Conservation (phyloP, 2,888 invertebrate species). For the Pyrochroa serraticornis region DNA sequence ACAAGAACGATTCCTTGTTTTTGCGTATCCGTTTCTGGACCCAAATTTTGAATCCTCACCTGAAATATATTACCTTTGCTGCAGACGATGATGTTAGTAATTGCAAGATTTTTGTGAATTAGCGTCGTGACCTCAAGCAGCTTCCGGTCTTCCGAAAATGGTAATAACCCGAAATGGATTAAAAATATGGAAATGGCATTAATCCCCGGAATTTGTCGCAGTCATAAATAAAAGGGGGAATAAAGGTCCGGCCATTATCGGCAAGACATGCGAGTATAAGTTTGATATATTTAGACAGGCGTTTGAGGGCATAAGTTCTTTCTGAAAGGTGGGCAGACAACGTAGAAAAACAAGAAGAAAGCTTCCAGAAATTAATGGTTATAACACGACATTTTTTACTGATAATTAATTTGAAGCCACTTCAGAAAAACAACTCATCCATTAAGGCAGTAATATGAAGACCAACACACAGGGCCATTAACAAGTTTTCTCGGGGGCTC, state of each 20-base stretch:
- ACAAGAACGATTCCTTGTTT: no score
- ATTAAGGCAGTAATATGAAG: slow-evolving; percentile 55
- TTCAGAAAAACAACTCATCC: slow-evolving; percentile 56
- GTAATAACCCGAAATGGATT: no score
- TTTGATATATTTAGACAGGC: slow-evolving; percentile 25
- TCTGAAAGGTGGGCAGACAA: slow-evolving; percentile 26
- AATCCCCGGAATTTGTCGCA: no score
- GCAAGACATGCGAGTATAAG: neutral
- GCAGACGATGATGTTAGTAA: no score
- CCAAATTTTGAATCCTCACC: no score
- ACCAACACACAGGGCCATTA: slow-evolving; percentile 49
- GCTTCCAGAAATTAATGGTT: slow-evolving; percentile 24
- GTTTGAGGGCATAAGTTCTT: slow-evolving; percentile 1
- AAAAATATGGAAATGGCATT: no score
- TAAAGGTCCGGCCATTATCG: neutral
- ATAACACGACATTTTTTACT: slow-evolving; percentile 24
- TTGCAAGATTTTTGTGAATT: no score
- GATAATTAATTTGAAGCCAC: slow-evolving; percentile 55
- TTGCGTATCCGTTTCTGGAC: no score
- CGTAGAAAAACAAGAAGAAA: slow-evolving; percentile 23
- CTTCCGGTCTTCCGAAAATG: no score
- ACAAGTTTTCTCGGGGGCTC: slow-evolving; percentile 46
- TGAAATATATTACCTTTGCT: no score
- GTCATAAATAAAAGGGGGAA: neutral
- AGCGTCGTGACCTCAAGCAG: no score